phyloP scores from a whole-genome alignment of 2,888 invertebrate species.

The Caenorhabditis zanzibari region DNA sequence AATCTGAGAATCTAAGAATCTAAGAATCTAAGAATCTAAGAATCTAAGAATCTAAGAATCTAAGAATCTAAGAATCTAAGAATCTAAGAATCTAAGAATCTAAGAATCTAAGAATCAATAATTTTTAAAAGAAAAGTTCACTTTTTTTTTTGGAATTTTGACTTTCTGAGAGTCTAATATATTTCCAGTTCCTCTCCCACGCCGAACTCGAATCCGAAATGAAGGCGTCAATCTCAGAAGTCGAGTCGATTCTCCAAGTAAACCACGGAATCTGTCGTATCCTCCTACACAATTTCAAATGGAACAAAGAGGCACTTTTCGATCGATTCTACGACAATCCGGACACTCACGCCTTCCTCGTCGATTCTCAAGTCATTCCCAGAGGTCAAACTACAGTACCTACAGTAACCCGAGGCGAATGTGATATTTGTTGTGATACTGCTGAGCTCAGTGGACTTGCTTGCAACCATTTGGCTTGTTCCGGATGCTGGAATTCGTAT shows the following conservation, averaged over 20 bases:
- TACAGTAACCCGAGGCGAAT: constrained; percentile 42
- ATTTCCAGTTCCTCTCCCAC: constrained; percentile 85
- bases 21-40: no score
- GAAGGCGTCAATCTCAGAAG: constrained; percentile 97
- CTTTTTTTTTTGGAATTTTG: no score
- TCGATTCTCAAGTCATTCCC: constrained; percentile 90
- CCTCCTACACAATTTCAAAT: constrained; percentile 96
- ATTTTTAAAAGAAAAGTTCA: no score
- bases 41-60: no score
- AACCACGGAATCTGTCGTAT: constrained; percentile 89
- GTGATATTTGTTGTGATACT: constrained; percentile 65
- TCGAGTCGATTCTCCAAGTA: constrained; percentile 87
- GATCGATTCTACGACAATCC: constrained; percentile 92
- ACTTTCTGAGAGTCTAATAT: no score
- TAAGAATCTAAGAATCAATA: background rate
- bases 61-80: no score
- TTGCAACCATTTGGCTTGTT: constrained; percentile 97
- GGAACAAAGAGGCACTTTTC: constrained; percentile 99
- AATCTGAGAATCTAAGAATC: no score
- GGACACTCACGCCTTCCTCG: constrained; percentile 94
- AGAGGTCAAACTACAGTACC: constrained; percentile 12
- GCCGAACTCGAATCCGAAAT: constrained; percentile 98
- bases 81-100: background rate
- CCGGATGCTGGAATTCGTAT: constrained; percentile 96
- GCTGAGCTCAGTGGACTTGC: constrained; percentile 88